Base-by-base conservation (phyloP, 2,113 vertebrate genomes). In the Tragelaphus imberbis region DNA sequence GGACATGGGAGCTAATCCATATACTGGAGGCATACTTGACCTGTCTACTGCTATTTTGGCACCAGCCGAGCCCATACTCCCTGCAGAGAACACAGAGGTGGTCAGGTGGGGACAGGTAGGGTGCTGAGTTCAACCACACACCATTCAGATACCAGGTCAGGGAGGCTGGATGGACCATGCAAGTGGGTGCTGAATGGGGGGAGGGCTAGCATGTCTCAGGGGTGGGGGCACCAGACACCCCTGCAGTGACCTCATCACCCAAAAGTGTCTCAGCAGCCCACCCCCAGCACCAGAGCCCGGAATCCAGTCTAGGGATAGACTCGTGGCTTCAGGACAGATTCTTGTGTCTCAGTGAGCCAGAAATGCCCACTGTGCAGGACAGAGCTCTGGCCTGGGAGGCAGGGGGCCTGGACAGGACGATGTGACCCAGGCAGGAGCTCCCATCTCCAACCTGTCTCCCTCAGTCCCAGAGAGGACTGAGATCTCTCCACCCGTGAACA, bases 141-240 rank as follows among this genome's bases (percentile, higher is more conserved):
- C 91, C 94, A 84, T 79, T 44, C 36, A 12, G 97, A 96, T 86
- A 63, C 88, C 88, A 96, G 80, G 56, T 85, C 90, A 77, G 80
- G 28, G 75, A 84, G 56, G 17, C 47, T 14, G 36, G 47, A 27
- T 25, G 5, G 53, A 10, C 53, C 40, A 15, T 5, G 3, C 12
- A 14, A 14, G 51, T 11, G 9, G 40, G 79, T 49, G 17, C 47
- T 13, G 16, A 79, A 12, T 36, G 44, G 23, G 23, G 10, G 8
- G 63, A 44, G 33, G 6, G 75, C 12, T 17, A 33, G 13, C 36
- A 3, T 0, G 2, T 5, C 6, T 87, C 87, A 81, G 68, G 44
- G 80, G 40, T 21, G 13, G 58, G 59, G 36, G 17, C n/a, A n/a
- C 23, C 23, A 59, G 63, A 49, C 47, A 36, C 28, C 16, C 28